phyloP scores from a whole-genome alignment of 2,888 invertebrate species.

The Halictus ligatus region DNA sequence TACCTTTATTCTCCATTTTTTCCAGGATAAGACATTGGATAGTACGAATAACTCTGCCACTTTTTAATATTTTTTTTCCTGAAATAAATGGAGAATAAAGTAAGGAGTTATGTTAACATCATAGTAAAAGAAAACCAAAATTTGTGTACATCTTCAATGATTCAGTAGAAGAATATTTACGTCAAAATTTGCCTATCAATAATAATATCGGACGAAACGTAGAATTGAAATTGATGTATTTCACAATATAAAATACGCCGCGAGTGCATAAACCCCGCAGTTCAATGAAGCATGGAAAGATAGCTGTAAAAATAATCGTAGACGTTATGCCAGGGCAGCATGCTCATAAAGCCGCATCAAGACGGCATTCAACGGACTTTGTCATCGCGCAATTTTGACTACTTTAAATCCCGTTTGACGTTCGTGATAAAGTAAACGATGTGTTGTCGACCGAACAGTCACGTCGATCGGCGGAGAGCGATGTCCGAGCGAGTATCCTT shows the following conservation, averaged over 20 bases:
- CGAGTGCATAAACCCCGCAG: not conserved
- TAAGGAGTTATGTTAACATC: too few species aligned
- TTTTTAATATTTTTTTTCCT: too few species aligned
- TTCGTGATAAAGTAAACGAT: not conserved
- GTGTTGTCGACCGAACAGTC: not conserved
- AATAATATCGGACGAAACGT: too few species aligned
- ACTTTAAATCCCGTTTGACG: not conserved
- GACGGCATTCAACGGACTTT: not conserved
- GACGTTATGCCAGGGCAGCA: not conserved
- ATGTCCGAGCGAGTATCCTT: not conserved
- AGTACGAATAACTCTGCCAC: too few species aligned
- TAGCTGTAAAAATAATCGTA: not conserved
- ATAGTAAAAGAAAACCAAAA: too few species aligned
- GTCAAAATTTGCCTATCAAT: too few species aligned
- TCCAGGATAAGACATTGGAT: not conserved
- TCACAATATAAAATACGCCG: not conserved
- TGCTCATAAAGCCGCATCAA: not conserved
- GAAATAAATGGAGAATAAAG: too few species aligned
- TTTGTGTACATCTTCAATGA: too few species aligned
- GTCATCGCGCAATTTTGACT: not conserved
- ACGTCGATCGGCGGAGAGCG: not conserved
- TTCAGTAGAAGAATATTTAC: too few species aligned
- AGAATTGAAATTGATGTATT: not conserved
- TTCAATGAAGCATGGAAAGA: not conserved
- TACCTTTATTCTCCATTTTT: not conserved